Conservation (phyloP, 2,113 vertebrate species). For the Conger conger region DNA sequence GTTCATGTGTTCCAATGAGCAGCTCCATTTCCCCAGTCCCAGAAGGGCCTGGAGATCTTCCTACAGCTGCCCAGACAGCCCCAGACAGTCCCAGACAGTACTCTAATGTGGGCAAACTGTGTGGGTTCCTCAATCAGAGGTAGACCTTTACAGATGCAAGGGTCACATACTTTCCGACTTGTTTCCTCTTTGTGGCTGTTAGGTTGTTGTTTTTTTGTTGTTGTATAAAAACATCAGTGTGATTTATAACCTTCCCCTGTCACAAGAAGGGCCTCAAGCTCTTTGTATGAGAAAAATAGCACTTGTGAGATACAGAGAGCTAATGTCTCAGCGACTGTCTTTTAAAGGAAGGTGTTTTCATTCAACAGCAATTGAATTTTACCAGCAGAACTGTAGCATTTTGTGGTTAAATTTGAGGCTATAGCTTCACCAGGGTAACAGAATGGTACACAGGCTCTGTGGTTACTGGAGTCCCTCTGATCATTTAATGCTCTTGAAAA, state of each 20-base stretch:
- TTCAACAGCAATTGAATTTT: not conserved
- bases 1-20: conserved; percentile 19
- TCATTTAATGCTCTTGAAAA: not conserved
- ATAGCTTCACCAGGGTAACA: conserved; percentile 45
- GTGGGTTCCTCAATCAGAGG: no score
- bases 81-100: no score
- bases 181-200: conserved; percentile 18
- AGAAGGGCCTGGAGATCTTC: conserved; percentile 12
- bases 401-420: conserved; percentile 40
- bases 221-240: conserved; percentile 24
- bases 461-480: not conserved
- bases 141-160: not conserved
- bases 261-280: conserved; percentile 31
- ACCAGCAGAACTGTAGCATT: conserved; percentile 27
- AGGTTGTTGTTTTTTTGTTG: conserved; percentile 10
- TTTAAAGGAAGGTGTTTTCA: conserved; percentile 32
- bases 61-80: no score
- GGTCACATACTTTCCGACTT: not conserved
- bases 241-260: conserved; percentile 49
- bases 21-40: not conserved
- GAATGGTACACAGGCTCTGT: conserved; percentile 40
- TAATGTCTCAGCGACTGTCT: conserved; percentile 23
- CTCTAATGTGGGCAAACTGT: no score
- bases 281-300: conserved; percentile 42
- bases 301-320: conserved; percentile 40